Evolutionary conservation across 2,888 invertebrate species (phyloP).

Genomic region (Thera obeliscata): DNA sequence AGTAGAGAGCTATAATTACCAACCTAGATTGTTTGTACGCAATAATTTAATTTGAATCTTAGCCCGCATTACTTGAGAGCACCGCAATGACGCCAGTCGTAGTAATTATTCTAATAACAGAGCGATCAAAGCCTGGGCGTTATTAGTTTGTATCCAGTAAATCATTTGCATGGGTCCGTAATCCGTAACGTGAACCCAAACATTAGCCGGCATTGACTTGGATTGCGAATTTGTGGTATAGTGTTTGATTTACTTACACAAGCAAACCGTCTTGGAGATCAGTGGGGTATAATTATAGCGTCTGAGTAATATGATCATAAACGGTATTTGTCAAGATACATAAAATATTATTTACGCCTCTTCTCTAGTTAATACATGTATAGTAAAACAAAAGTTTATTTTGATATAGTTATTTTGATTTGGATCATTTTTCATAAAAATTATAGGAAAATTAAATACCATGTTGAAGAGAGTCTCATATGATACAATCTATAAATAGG

Average conservation of each 20-base stretch:
- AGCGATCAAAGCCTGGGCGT: conserved; percentile 49
- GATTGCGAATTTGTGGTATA: conserved; percentile 19
- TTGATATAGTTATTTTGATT: too few species aligned
- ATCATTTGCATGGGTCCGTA: conserved; percentile 47
- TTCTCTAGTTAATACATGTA: too few species aligned
- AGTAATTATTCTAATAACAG: conserved; percentile 53
- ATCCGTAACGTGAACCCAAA: conserved; percentile 39
- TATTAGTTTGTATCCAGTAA: conserved; percentile 55
- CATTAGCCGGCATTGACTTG: conserved; percentile 14
- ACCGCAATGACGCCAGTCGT: conserved; percentile 9
- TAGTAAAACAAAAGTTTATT: too few species aligned
- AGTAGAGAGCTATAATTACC: too few species aligned
- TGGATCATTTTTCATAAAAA: too few species aligned
- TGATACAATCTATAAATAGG: conserved; percentile 5
- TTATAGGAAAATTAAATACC: too few species aligned
- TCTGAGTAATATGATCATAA: not conserved
- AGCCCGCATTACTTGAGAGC: conserved; percentile 9
- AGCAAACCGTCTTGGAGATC: not conserved
- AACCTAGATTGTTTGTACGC: not conserved
- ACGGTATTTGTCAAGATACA: too few species aligned
- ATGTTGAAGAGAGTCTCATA: too few species aligned
- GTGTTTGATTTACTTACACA: conserved; percentile 17
- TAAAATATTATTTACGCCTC: too few species aligned
- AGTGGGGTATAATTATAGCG: too few species aligned
- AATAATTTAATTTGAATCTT: conserved; percentile 2